Evolutionary conservation across 2,888 invertebrate genomes (phyloP), one percentile per base, ranked within the genome.

Genomic region (Acrobeloides nanus): DNA sequence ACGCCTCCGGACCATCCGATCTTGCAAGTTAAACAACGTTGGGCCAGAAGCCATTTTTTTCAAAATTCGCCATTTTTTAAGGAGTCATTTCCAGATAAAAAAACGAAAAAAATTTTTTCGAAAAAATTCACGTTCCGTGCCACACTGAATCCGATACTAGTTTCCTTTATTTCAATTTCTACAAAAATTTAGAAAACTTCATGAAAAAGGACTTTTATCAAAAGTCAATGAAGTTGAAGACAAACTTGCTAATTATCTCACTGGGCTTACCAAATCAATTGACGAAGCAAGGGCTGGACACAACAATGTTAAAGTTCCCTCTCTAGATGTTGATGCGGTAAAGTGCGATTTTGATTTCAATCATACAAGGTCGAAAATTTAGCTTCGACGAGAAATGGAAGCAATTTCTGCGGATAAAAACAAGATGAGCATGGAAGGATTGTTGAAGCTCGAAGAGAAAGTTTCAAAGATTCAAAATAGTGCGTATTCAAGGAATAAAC

Each of bases 341-440:
- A 41, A 37, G 15, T n/a, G 29, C 24, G 29, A 23, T 46, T 18
- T 33, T 10, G 20, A 10, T 25, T 51, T 4, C 3, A 42, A 4
- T n/a, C 10, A 33, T 8, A 18, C 7, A 20, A 21, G 3, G 23
- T 18, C 15, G 15, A n/a, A 4, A 8, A 34, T 67, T 39, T 41
- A 69, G 69, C 48, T 72, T 5, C 59, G 69, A 1, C 61, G 69
- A 6, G 72, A 72, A 32, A 72, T 72, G 69, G 70, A 71, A 37
- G 62, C 64, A 1, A 70, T 72, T 10, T 59, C 70, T 4, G 63
- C 69, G 3, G 72, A 72, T 45, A 72, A 72, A 50, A 70, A 68
- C 56, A 72, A 72, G 39, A 44, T 72, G 44, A 66, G 62, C 35
- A 72, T 72, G 72, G 71, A 72, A 38, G 72, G 72, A 3, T 48